Base-by-base conservation (phyloP, 2,888 invertebrate genomes). In the Nowickia ferox region DNA sequence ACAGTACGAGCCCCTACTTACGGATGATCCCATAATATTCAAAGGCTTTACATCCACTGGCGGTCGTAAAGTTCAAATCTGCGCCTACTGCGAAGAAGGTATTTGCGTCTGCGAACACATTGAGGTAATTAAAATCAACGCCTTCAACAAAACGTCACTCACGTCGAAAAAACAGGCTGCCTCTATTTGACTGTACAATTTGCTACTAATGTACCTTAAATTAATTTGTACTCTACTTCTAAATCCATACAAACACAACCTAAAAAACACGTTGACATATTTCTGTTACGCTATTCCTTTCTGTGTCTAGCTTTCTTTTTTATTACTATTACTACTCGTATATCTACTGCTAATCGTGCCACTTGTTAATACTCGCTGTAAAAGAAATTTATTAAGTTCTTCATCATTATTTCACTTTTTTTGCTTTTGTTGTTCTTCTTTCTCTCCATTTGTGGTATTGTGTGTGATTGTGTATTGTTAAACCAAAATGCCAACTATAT, bases 71-170 rank as follows among this genome's bases (percentile, higher is more conserved):
- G 91, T 90, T 89, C 91, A 91, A 84, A 87, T 91, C 55, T 91
- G 92, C 84, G 93, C 92, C 83, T 93, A 92, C 88, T 93, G 92
- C 88, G 93, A 93, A 89, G 91, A 92, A 88, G 93, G 92, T 79
- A 91, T 93, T 87, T 93, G 93, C 89, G 89, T 92, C 75, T 93
- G 93, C 88, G 93, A 93, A 84, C 93, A 93, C 85, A 91, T 92
- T 88, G 93, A 93, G 93, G 93, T 93, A 93, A 92, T 87, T 87
- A 86, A 55, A 57, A 75, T 22, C 59, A 71, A 81, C 57, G 69
- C 9, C 57, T 42, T 72, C 72, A 68, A 74, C 46, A 61, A 72
- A 51, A 9, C 77, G 68, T 30, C 30, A 30, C 30, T 30, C 30
- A 30, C 30, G 30, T 68, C 68, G 68, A 9, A 51, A 42, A 69